Percentiles rank a stretch among this genome's conserved stretches.
Evolutionary conservation across 2,113 vertebrate genomes (phyloP).

Genomic region (Cephalopterus ornatus): DNA sequence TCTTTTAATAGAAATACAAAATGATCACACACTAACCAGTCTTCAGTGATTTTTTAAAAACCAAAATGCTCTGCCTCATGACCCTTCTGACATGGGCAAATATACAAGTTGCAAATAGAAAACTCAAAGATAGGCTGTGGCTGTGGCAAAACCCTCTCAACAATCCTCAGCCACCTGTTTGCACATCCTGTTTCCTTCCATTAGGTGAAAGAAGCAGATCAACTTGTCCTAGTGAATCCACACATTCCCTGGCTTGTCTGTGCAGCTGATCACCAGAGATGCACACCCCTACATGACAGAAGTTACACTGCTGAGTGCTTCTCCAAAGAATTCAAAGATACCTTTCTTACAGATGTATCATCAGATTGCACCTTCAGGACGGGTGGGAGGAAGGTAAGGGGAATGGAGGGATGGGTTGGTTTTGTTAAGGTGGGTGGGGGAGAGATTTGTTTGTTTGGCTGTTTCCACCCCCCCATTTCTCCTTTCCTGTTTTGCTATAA

Average conservation of each 20-base stretch:
- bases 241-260: not conserved
- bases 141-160: not conserved
- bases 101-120: not conserved
- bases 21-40: not conserved
- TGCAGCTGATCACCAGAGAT: not conserved
- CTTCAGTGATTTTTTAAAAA: not conserved
- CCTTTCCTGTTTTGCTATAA: not conserved
- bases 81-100: not conserved
- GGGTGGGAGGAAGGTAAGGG: rapidly evolving
- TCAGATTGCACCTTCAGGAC: not conserved
- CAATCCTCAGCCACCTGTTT: not conserved
- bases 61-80: not conserved
- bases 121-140: not conserved
- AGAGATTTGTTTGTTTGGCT: not conserved
- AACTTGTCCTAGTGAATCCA: not conserved
- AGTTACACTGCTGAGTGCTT: not conserved
- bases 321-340: not conserved
- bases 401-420: not conserved
- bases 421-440: not conserved
- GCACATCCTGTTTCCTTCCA: not conserved
- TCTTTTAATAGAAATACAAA: not conserved
- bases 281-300: not conserved
- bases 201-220: not conserved
- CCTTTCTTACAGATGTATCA: not conserved
- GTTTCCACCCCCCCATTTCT: not conserved